Evolutionary conservation across 2,113 vertebrate species (phyloP).

Genomic region (Dasyurus viverrinus): DNA sequence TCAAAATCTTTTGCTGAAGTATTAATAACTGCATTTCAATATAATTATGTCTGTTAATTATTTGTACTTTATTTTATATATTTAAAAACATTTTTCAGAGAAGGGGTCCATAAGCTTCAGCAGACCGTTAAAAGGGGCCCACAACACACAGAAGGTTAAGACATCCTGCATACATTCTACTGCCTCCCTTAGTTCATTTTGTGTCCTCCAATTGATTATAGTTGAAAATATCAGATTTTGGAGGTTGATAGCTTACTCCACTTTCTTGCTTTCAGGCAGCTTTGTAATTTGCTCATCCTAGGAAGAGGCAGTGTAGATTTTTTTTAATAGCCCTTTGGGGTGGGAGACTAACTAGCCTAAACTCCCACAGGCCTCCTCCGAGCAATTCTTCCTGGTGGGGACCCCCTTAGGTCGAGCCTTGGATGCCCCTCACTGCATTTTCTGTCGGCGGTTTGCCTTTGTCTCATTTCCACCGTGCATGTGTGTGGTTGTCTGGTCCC

Average conservation of each 20-base stretch:
- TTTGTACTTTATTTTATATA: neutral
- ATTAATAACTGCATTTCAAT: neutral
- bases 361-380: fast-evolving
- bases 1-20: neutral
- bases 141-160: neutral
- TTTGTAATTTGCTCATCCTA: neutral
- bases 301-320: neutral
- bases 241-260: neutral
- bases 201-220: neutral
- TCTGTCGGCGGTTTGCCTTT: neutral
- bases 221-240: neutral
- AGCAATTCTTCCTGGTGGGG: neutral
- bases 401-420: neutral
- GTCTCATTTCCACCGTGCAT: slow-evolving; percentile 36
- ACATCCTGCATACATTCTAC: neutral
- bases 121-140: neutral
- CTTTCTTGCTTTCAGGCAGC: neutral
- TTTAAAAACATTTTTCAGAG: neutral
- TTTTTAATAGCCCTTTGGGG: slow-evolving; percentile 7
- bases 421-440: neutral
- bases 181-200: neutral
- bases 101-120: neutral
- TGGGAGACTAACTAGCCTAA: neutral
- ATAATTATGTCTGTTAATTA: neutral
- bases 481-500: slow-evolving; percentile 62